Base-by-base conservation (phyloP, 2,888 invertebrate genomes). In the Lepidonotus clava region DNA sequence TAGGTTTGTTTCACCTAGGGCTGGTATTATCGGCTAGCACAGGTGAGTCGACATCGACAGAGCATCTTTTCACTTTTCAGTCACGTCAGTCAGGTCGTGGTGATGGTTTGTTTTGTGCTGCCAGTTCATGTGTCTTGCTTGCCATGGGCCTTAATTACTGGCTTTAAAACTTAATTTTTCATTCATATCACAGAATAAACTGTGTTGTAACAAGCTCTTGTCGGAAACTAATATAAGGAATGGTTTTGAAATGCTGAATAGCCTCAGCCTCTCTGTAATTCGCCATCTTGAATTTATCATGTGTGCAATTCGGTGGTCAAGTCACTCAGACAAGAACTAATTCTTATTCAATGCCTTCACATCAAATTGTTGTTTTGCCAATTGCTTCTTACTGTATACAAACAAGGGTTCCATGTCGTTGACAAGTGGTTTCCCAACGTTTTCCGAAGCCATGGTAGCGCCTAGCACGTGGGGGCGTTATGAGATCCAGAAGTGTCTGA, bases 211-310 rank as follows among this genome's bases (percentile, higher is more conserved):
- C n/a, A n/a, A n/a, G n/a, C n/a, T n/a, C n/a, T n/a, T n/a, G n/a
- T n/a, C n/a, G n/a, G n/a, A n/a, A n/a, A n/a, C n/a, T n/a, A n/a
- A n/a, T n/a, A n/a, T n/a, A n/a, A n/a, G n/a, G n/a, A n/a, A n/a
- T n/a, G n/a, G n/a, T n/a, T n/a, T n/a, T n/a, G n/a, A 38, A 71
- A 36, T 38, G 38, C n/a, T 0, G 11, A 71, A 18, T 36, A 21
- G 61, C 24, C n/a, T 38, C 71, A 71, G 34, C 71, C 71, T 71
- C 71, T 34, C 38, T 71, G 61, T 61, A 71, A 36, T 71, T 71
- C 71, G 71, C 71, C 71, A 71, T 71, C 71, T 71, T 71, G 71
- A 71, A 71, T 71, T 71, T 71, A 71, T 71, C 71, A 71, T 71
- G 71, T 71, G 71, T 71, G 71, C 71, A 71, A 36, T 71, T 71